Evolutionary conservation across 37 sponge, comb jelly and placozoan species (phyloP).

Genomic region (Spongilla lacustris): DNA sequence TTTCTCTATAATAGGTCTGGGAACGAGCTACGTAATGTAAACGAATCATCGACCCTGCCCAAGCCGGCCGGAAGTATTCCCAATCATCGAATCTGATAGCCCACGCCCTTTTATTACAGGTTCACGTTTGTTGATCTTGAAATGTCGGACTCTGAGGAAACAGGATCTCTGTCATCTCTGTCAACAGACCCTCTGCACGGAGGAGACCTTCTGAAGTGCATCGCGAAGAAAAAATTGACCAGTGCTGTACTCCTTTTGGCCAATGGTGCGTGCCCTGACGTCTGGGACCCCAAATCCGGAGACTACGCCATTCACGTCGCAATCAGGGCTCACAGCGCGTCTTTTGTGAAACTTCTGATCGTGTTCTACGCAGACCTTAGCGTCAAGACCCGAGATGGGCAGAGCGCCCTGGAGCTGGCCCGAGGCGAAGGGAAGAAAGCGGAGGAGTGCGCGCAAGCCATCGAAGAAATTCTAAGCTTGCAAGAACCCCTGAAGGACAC

Average conservation of each 20-base stretch:
- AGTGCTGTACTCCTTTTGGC: neutral
- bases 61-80: too few species aligned
- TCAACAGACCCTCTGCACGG: neutral
- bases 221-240: neutral
- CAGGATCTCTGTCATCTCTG: neutral
- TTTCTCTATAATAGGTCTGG: too few species aligned
- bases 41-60: too few species aligned
- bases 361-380: constrained; percentile 43
- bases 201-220: neutral
- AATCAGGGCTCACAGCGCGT: neutral
- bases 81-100: too few species aligned
- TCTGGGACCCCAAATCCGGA: neutral
- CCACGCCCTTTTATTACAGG: too few species aligned
- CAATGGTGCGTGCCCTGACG: neutral
- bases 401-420: constrained; percentile 20
- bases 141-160: neutral
- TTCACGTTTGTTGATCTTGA: too few species aligned
- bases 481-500: neutral
- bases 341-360: constrained; percentile 28
- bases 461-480: neutral
- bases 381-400: constrained; percentile 10
- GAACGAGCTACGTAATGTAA: too few species aligned
- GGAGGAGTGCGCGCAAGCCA: neutral
- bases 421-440: neutral
- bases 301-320: constrained; percentile 36